phyloP scores from a whole-genome alignment of 35 echinoderm and acorn worm genomes.

The Lytechinus pictus region DNA sequence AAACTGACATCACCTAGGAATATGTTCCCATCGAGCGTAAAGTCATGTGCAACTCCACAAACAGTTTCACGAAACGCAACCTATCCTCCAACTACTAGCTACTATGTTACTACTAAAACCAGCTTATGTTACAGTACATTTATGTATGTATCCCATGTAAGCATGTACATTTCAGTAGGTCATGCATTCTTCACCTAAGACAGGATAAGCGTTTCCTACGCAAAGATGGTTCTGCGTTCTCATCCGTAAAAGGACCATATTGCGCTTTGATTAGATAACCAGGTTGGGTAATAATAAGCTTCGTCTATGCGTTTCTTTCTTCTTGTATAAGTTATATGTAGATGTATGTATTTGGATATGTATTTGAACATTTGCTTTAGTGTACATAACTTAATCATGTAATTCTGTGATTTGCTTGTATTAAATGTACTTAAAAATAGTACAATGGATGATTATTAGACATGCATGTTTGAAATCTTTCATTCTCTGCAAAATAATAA shows the following conservation, averaged over 20 bases:
- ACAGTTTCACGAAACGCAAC: no score
- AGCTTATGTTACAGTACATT: not conserved
- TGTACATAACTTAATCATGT: not conserved
- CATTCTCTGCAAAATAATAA: not conserved
- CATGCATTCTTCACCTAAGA: not conserved
- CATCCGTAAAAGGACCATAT: not conserved
- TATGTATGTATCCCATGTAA: not conserved
- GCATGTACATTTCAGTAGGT: not conserved
- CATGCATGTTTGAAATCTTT: not conserved
- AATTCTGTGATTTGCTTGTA: slow-evolving; percentile 3
- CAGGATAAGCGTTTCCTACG: not conserved
- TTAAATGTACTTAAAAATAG: not conserved
- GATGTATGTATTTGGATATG: not conserved
- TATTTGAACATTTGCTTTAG: not conserved
- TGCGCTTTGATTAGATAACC: not conserved
- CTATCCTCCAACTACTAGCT: no score
- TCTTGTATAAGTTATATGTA: slow-evolving; percentile 18
- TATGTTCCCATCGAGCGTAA: no score
- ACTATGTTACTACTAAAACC: not conserved
- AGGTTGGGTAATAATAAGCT: not conserved
- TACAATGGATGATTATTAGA: not conserved
- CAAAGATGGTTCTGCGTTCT: not conserved
- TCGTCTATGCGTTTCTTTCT: not conserved
- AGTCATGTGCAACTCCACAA: no score
- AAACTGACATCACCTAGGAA: no score